Conservation (phyloP, 2,888 invertebrate genomes). For the Erebia palarica region DNA sequence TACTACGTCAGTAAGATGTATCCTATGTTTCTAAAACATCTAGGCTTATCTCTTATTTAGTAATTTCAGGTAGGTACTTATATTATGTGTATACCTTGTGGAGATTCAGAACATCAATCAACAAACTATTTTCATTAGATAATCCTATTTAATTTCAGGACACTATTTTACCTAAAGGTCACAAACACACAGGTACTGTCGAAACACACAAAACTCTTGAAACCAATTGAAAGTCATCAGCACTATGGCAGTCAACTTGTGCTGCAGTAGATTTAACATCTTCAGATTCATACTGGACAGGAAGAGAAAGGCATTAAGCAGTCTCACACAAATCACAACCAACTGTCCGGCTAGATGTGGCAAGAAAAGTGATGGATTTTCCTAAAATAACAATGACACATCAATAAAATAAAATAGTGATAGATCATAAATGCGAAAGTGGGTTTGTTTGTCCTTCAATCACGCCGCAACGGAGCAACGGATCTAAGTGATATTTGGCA, state of each 20-base stretch:
- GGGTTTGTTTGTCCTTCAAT: too few relatives aligned
- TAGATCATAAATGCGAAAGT: too few relatives aligned
- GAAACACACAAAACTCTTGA: constrained; percentile 71
- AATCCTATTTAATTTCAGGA: too few relatives aligned
- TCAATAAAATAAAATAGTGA: too few relatives aligned
- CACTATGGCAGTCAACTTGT: constrained; percentile 53
- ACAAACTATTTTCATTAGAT: background rate
- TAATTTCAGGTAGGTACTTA: too few relatives aligned
- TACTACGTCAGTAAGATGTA: too few relatives aligned
- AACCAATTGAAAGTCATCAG: constrained; percentile 66
- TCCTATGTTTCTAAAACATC: too few relatives aligned
- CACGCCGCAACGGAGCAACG: too few relatives aligned
- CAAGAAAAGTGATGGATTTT: constrained; percentile 66
- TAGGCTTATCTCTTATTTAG: too few relatives aligned
- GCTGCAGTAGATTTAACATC: constrained; percentile 46
- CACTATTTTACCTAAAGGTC: constrained; percentile 53
- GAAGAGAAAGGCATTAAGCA: constrained; percentile 50
- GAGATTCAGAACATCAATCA: background rate
- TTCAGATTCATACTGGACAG: constrained; percentile 51
- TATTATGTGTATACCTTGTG: too few relatives aligned
- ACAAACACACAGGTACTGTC: constrained; percentile 62
- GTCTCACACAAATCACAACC: constrained; percentile 52
- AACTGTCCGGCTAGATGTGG: constrained; percentile 63
- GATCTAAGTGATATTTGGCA: too few relatives aligned
- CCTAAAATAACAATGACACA: constrained; percentile 50